These are phyloP conservation scores for Syrista parreyssii DNA, from an alignment of 2,888 invertebrate species.

Conservation along the genomic window DNA sequence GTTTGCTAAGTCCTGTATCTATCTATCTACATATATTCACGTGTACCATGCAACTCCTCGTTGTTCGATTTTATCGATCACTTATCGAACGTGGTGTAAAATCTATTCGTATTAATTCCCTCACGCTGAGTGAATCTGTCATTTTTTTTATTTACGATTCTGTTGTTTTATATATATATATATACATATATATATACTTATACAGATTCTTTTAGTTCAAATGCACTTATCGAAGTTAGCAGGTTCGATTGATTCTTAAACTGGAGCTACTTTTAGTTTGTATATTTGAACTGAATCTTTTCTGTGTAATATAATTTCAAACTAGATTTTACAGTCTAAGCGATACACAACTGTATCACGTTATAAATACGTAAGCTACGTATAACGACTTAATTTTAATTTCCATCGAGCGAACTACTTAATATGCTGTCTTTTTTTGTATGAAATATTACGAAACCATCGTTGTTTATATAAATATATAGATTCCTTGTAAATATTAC, in stretches of 20 bases:
- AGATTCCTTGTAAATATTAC: slow-evolving; percentile 48
- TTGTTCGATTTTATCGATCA: neutral
- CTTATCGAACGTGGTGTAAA: neutral
- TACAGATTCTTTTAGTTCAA: neutral
- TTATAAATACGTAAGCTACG: neutral
- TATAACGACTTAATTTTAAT: neutral
- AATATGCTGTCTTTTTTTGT: slow-evolving; percentile 48
- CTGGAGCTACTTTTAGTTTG: neutral
- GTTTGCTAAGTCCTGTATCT: neutral
- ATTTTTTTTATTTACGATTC: slow-evolving; percentile 36
- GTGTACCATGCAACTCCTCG: neutral
- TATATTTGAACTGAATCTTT: neutral
- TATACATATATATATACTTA: neutral
- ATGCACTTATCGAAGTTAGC: neutral
- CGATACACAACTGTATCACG: neutral
- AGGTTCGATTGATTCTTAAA: neutral
- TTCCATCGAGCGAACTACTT: neutral
- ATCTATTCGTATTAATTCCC: slow-evolving; percentile 3
- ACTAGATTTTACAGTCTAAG: neutral
- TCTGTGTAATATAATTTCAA: neutral
- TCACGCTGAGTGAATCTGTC: slow-evolving; percentile 19
- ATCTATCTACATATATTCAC: neutral
- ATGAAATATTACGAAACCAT: slow-evolving; percentile 45
- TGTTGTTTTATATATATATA: slow-evolving; percentile 19
- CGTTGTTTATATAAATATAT: slow-evolving; percentile 50